Conservation (phyloP, 1,140 invertebrate genomes). For the Amyelois transitella region DNA sequence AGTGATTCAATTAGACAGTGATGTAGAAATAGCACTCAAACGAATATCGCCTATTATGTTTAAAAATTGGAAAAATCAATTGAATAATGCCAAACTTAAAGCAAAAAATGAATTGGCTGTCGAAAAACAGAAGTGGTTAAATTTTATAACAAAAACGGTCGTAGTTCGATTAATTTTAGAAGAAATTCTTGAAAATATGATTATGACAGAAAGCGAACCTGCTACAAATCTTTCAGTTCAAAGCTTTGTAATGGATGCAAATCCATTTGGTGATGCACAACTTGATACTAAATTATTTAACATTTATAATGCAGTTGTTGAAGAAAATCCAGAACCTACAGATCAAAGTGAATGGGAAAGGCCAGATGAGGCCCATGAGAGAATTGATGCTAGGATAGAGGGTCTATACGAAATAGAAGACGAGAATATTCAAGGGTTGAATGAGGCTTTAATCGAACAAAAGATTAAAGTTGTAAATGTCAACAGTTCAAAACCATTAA, state of each 20-base stretch:
- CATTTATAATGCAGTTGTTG: constrained; percentile 44
- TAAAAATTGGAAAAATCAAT: constrained; percentile 58
- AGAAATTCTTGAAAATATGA: constrained; percentile 37
- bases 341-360: constrained; percentile 67
- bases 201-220: constrained; percentile 16
- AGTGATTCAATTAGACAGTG: constrained; percentile 65
- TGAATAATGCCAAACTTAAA: constrained; percentile 40
- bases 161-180: constrained; percentile 46
- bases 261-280: constrained; percentile 39
- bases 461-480: constrained; percentile 65
- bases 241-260: constrained; percentile 46
- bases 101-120: constrained; percentile 33
- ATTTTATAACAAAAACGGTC: constrained; percentile 40
- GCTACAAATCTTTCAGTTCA: constrained; percentile 20
- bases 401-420: constrained; percentile 57
- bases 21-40: constrained; percentile 40
- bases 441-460: constrained; percentile 47
- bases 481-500: constrained; percentile 40
- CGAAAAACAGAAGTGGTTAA: constrained; percentile 37
- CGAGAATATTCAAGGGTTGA: constrained; percentile 54
- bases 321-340: constrained; percentile 59
- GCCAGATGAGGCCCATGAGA: constrained; percentile 52
- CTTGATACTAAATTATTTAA: constrained; percentile 46
- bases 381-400: constrained; percentile 61
- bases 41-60: constrained; percentile 45